phyloP scores from a whole-genome alignment of 2,888 invertebrate species.

The Agrotis puta region DNA sequence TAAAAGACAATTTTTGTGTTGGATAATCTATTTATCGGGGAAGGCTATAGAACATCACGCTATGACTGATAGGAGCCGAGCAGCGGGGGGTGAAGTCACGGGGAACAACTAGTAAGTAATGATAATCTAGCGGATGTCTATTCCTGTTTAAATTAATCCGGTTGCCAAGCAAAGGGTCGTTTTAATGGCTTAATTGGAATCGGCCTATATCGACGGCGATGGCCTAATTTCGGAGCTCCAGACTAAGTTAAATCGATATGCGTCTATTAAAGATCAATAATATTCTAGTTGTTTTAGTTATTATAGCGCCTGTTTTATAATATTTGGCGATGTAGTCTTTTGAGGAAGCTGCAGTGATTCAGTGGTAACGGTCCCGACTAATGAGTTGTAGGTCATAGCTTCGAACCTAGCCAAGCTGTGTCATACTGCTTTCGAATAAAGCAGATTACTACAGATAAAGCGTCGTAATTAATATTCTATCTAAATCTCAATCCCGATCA shows the following conservation, averaged over 20 bases:
- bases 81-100: too few species aligned
- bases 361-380: too few species aligned
- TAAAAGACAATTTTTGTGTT: too few species aligned
- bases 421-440: too few species aligned
- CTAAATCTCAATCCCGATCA: too few species aligned
- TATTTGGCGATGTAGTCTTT: not conserved
- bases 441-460: too few species aligned
- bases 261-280: not conserved
- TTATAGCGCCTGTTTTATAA: not conserved
- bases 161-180: not conserved
- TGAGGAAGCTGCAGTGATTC: too few species aligned
- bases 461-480: too few species aligned
- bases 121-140: not conserved
- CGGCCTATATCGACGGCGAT: not conserved
- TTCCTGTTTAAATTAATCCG: not conserved
- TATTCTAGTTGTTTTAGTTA: not conserved
- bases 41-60: not conserved
- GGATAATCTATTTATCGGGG: too few species aligned
- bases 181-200: constrained; percentile 8
- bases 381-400: too few species aligned
- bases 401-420: too few species aligned
- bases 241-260: not conserved
- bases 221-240: not conserved
- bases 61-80: too few species aligned
- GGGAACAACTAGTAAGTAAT: not conserved